phyloP scores from a whole-genome alignment of 2,797 vertebrate species.

The Petrocephalus sullivani region DNA sequence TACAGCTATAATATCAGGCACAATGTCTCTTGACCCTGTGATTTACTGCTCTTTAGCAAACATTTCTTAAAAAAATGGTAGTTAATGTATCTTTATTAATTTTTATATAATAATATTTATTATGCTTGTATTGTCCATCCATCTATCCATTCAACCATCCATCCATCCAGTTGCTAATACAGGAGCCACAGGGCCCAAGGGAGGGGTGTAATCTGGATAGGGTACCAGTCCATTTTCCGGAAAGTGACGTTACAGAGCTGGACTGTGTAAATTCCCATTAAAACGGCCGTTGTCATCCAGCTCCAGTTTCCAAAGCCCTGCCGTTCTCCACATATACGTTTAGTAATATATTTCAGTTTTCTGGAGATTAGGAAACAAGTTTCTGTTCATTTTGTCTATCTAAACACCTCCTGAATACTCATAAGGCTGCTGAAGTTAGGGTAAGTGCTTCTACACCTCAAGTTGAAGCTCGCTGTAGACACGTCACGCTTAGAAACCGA shows the following conservation, averaged over 20 bases:
- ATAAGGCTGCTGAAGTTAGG: slow-evolving; percentile 14
- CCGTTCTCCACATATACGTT: not conserved
- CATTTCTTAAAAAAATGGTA: not conserved
- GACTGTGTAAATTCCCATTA: not conserved
- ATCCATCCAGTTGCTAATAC: not conserved
- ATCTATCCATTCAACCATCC: not conserved
- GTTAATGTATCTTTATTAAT: not conserved
- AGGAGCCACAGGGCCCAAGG: not conserved
- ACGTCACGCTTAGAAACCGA: slow-evolving; percentile 9
- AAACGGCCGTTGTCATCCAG: not conserved
- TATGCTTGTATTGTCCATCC: not conserved
- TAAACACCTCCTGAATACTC: slow-evolving; percentile 31
- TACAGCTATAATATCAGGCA: not conserved
- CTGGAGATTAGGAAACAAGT: slow-evolving; percentile 34
- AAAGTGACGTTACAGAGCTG: not conserved
- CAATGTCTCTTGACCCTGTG: not conserved
- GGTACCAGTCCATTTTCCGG: not conserved
- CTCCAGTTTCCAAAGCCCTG: not conserved
- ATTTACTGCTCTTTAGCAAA: not conserved
- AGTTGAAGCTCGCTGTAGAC: slow-evolving; percentile 15
- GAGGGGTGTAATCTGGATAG: not conserved
- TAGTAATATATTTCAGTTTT: not conserved
- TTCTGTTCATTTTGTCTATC: slow-evolving; percentile 35
- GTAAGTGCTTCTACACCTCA: slow-evolving; percentile 18
- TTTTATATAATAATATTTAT: not conserved